A percentile compares a stretch with the other conserved stretches of the same genome.
Conservation (phyloP, 2,113 vertebrate species). For the Hemicordylus capensis region DNA sequence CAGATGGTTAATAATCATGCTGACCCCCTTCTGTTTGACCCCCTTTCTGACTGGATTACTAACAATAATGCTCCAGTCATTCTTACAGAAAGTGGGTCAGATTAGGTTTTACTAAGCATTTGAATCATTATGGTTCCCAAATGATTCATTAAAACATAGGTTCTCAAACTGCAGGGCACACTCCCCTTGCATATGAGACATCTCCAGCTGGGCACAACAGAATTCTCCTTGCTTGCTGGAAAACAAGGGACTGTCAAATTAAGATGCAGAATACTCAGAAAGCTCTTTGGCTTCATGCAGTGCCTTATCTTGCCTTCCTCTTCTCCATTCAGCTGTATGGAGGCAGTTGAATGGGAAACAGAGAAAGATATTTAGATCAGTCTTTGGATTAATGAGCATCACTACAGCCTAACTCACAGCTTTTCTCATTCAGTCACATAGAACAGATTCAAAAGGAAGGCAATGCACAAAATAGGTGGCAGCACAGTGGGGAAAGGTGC, state of each 20-base stretch:
- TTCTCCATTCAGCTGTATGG: not conserved
- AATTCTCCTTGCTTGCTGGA: not conserved
- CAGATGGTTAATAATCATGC: slow-evolving; percentile 74
- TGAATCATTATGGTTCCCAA: slow-evolving; percentile 59
- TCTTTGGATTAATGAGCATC: not conserved
- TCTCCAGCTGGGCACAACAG: not conserved
- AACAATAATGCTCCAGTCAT: slow-evolving; percentile 62
- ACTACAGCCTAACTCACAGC: not conserved
- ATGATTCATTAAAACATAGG: slow-evolving; percentile 48
- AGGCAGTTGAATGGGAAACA: not conserved
- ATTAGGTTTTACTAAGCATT: slow-evolving; percentile 62
- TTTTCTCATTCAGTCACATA: not conserved
- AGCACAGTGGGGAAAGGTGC: no score
- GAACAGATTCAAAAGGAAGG: not conserved
- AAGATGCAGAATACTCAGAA: not conserved
- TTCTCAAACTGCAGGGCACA: not conserved
- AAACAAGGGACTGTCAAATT: not conserved
- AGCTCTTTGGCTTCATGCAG: not conserved
- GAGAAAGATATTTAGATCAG: not conserved
- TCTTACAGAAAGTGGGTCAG: slow-evolving; percentile 57
- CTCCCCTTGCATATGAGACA: not conserved
- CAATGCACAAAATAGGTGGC: no score
- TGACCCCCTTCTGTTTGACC: slow-evolving; percentile 67
- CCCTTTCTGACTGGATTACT: slow-evolving; percentile 68
- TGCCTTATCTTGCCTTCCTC: not conserved